These are phyloP conservation scores for Paratrypauchen microcephalus DNA, from an alignment of 2,797 vertebrate genomes.

Conservation along the genomic window DNA sequence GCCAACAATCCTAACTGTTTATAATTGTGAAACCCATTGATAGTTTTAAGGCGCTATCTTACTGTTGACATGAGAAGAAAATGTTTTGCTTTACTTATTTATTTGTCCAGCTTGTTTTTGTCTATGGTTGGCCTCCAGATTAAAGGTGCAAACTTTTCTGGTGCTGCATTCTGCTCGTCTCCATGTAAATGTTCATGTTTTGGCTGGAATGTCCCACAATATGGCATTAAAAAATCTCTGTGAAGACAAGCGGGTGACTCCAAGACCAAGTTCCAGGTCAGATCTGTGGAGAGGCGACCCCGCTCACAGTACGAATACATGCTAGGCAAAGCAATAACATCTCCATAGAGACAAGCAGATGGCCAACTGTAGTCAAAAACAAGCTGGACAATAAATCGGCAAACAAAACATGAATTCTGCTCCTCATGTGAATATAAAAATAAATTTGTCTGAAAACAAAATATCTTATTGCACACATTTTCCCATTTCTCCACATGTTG, in stretches of 20 bases:
- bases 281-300: too few species aligned
- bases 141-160: too few species aligned
- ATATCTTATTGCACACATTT: neutral
- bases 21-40: too few species aligned
- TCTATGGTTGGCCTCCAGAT: neutral
- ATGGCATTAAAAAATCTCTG: too few species aligned
- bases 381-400: neutral
- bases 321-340: neutral
- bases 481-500: neutral
- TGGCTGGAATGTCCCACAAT: too few species aligned
- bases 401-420: neutral
- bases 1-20: too few species aligned
- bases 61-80: neutral
- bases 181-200: neutral
- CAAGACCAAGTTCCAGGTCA: too few species aligned
- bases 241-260: too few species aligned
- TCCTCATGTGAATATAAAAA: neutral
- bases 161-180: neutral
- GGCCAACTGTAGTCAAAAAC: neutral
- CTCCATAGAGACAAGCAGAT: neutral
- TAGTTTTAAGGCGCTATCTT: too few species aligned
- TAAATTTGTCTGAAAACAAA: neutral
- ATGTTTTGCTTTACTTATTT: neutral
- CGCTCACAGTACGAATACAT: too few species aligned
- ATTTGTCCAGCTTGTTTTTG: neutral